These are phyloP conservation scores for Hippolais icterina DNA, from an alignment of 2,113 vertebrate genomes.

Conservation along the genomic window DNA sequence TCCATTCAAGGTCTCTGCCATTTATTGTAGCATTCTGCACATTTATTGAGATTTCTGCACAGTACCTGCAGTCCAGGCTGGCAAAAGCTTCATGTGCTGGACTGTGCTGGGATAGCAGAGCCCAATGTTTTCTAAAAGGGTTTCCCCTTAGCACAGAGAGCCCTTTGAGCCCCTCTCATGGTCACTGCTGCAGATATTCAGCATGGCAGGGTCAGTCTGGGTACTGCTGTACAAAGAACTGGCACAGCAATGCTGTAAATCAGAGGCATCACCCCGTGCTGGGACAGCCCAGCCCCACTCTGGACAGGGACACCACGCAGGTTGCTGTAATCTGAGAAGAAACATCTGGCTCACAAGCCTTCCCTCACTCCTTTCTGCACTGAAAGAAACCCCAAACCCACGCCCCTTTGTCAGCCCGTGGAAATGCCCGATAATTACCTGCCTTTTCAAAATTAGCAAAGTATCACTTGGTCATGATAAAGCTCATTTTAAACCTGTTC, in stretches of 20 bases:
- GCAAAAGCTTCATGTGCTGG: background rate
- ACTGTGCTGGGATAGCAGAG: background rate
- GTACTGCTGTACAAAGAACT: background rate
- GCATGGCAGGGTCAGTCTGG: background rate
- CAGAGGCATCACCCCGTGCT: background rate
- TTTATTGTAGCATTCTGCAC: background rate
- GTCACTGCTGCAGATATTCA: background rate
- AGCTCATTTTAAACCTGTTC: slow-evolving; percentile 34
- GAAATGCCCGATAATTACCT: background rate
- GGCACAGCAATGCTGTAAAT: background rate
- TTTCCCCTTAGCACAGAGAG: background rate
- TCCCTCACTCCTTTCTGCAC: background rate
- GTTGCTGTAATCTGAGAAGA: slow-evolving; percentile 22
- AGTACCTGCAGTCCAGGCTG: background rate
- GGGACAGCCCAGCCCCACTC: background rate
- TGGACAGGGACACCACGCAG: background rate
- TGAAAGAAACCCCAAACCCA: background rate
- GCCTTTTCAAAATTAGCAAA: background rate
- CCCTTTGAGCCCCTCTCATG: background rate
- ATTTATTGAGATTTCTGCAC: background rate
- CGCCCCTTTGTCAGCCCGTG: background rate
- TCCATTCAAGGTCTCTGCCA: background rate
- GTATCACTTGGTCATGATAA: background rate
- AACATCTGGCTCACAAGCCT: slow-evolving; percentile 24
- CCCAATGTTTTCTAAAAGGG: background rate